These are phyloP conservation scores for Drosophila anomelani DNA, from an alignment of 2,888 invertebrate genomes.

Conservation along the genomic window DNA sequence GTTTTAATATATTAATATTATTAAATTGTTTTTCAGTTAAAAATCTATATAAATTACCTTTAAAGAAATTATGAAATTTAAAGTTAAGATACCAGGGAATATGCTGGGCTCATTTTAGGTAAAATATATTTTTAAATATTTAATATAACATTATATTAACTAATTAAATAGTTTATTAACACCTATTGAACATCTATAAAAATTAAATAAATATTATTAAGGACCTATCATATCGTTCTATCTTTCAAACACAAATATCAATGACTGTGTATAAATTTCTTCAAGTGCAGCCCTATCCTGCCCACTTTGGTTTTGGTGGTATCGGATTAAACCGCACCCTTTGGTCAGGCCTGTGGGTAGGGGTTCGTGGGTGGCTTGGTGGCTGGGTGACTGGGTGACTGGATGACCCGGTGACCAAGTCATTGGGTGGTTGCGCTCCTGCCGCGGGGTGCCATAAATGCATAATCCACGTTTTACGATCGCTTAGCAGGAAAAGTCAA, in stretches of 20 bases:
- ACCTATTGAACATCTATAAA: too few species aligned
- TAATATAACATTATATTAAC: too few species aligned
- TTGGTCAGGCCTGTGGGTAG: slow-evolving; percentile 16
- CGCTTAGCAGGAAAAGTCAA: slow-evolving; percentile 83
- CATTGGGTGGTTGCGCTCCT: slow-evolving; percentile 41
- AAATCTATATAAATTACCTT: background rate
- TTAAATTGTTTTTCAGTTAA: background rate
- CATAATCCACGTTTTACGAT: slow-evolving; percentile 78
- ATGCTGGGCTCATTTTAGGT: too few species aligned
- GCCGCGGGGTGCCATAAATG: slow-evolving; percentile 67
- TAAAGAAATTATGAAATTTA: background rate
- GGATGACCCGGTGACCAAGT: slow-evolving; percentile 20
- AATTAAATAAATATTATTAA: too few species aligned
- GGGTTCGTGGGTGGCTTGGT: slow-evolving; percentile 19
- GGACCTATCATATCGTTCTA: too few species aligned
- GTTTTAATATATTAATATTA: background rate
- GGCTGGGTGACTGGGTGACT: slow-evolving; percentile 5
- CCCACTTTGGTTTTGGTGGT: slow-evolving; percentile 62
- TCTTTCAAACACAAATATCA: background rate
- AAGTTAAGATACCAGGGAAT: too few species aligned
- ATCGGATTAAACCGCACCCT: slow-evolving; percentile 78
- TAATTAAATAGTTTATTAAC: too few species aligned
- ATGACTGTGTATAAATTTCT: background rate
- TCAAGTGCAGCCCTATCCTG: slow-evolving; percentile 34
- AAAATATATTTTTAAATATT: too few species aligned